phyloP scores from a whole-genome alignment of 2,113 vertebrate genomes.

The Tragelaphus imberbis region DNA sequence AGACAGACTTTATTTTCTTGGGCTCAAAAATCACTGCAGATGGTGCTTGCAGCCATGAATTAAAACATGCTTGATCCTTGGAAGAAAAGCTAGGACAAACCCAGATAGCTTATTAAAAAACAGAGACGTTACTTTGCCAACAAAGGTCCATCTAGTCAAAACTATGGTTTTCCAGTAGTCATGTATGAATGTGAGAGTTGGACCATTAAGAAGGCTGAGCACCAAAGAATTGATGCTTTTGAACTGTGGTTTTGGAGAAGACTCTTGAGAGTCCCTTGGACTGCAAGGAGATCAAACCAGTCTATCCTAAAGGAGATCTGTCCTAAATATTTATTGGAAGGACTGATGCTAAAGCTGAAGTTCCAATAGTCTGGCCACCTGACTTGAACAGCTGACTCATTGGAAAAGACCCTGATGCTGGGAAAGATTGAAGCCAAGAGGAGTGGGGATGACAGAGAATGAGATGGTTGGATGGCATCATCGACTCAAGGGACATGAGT shows the following conservation, averaged over 20 bases:
- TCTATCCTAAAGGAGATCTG: background rate
- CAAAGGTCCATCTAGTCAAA: background rate
- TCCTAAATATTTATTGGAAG: background rate
- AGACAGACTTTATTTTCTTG: background rate
- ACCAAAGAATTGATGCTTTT: background rate
- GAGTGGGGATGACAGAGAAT: background rate
- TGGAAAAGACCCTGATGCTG: background rate
- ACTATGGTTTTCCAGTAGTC: background rate
- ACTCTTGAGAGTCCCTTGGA: background rate
- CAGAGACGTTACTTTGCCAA: background rate
- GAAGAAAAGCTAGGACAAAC: background rate
- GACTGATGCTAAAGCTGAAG: background rate
- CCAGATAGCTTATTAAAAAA: background rate
- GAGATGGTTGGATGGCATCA: background rate
- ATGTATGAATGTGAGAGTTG: background rate
- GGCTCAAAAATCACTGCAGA: background rate
- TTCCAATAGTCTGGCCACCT: background rate
- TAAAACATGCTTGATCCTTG: background rate
- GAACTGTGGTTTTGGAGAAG: background rate
- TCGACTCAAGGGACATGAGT: background rate
- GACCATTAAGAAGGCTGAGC: background rate
- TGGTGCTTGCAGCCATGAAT: background rate
- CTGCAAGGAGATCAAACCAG: background rate
- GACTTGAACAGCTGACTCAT: accelerated
- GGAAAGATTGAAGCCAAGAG: background rate